A percentile compares a stretch with the other conserved stretches of the same genome.
Evolutionary conservation across 2,888 invertebrate genomes (phyloP).

Genomic region (Mongoloraphidia duomilia): DNA sequence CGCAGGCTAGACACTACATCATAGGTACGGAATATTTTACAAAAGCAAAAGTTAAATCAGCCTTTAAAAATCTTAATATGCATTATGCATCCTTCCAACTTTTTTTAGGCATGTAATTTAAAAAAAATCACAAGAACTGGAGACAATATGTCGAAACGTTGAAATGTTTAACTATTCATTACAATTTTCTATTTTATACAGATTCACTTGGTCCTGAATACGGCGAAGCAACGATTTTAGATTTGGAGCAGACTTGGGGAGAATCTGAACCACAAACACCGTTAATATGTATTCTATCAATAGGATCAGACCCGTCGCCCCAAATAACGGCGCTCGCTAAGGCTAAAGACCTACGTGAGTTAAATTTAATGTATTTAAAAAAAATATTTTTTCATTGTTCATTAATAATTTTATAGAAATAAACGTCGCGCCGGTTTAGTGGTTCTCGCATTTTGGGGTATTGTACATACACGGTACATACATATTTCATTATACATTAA

Average conservation of each 20-base stretch:
- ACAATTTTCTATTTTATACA: conserved; percentile 19
- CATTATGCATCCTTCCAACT: too few relatives aligned
- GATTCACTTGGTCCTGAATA: conserved; percentile 77
- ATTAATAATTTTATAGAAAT: neutral
- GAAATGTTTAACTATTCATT: neutral
- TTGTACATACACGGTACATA: neutral
- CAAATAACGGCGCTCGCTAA: conserved; percentile 82
- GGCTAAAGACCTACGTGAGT: conserved; percentile 66
- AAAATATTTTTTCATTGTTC: neutral
- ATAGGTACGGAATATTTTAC: conserved; percentile 39
- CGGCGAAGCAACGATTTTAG: conserved; percentile 83
- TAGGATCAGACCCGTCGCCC: conserved; percentile 93
- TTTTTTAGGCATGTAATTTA: neutral
- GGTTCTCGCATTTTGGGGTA: neutral
- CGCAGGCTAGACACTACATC: conserved; percentile 84
- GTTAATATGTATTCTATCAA: conserved; percentile 82
- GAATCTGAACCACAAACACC: conserved; percentile 84
- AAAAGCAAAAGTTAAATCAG: too few relatives aligned
- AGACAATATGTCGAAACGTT: neutral
- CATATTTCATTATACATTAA: too few relatives aligned
- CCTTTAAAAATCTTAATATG: too few relatives aligned
- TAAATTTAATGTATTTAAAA: too few relatives aligned
- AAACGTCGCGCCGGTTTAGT: neutral
- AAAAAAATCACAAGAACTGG: neutral
- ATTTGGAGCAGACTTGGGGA: conserved; percentile 77